Evolutionary conservation across 2,888 invertebrate species (phyloP).

Genomic region (Acanthosepion pharaonis): DNA sequence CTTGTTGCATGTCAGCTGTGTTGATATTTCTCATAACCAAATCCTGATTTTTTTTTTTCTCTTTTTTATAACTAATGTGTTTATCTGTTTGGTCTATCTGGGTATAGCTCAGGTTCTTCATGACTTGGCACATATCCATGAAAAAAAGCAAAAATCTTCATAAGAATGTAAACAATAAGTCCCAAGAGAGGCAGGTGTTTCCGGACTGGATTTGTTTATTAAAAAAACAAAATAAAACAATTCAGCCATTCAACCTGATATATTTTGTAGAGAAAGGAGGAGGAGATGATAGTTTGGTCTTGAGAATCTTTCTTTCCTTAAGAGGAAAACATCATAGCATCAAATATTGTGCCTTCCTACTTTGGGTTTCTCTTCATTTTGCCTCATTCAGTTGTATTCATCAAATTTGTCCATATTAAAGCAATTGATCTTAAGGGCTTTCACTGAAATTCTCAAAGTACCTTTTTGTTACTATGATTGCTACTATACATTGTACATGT

Average conservation of each 20-base stretch:
- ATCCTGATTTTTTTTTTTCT: not conserved
- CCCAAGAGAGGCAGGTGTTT: not conserved
- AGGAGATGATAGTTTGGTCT: not conserved
- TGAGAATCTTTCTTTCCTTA: not conserved
- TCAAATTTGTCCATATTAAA: not conserved
- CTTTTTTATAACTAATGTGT: not conserved
- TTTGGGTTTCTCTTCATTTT: not conserved
- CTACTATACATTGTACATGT: no score
- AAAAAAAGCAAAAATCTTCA: not conserved
- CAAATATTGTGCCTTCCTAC: not conserved
- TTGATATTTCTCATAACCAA: not conserved
- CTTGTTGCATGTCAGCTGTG: not conserved
- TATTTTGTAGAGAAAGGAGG: not conserved
- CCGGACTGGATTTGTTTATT: slow-evolving; percentile 14
- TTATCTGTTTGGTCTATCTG: not conserved
- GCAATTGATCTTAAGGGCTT: not conserved
- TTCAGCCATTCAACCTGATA: not conserved
- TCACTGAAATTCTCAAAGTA: not conserved
- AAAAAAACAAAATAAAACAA: not conserved
- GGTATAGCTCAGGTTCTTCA: not conserved
- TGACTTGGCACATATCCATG: not conserved
- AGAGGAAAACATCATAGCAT: not conserved
- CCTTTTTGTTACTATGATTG: not conserved
- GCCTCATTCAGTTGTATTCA: not conserved
- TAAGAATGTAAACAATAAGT: slow-evolving; percentile 9